Evolutionary conservation across 2,888 invertebrate species (phyloP), one percentile per base, ranked within the genome.

Genomic region (Schrankia costaestrigalis): DNA sequence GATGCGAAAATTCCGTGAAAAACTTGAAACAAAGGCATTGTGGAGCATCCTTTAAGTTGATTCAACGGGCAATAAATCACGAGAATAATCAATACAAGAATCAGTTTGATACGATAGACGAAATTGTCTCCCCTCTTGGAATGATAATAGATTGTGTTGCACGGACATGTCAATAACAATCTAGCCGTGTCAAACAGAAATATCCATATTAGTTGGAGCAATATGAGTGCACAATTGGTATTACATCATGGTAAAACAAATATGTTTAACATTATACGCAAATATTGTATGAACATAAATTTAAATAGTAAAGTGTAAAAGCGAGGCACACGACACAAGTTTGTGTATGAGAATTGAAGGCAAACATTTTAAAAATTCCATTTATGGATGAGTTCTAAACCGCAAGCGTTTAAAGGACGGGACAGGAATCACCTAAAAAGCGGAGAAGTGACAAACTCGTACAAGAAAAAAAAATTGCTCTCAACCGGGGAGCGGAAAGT

Each of bases 401-500:
- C 52, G 39, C 52, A 36, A 52, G 37, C 53, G 58, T 61, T 64
- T 56, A 67, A 12, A 61, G 61, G 55, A 34, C 58, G 39, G 46
- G 46, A 52, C 57, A 55, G 49, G 59, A 71, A 69, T 63, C 62
- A 47, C 50, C 62, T 55, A 60, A 66, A 63, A 63, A 69, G 48
- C 60, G 46, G 44, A 64, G 58, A 46, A 56, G 41, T 52, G 63
- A 69, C 68, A 74, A 74, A 71, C 61, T 60, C 41, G 41, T 55
- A 62, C 47, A 55, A 63, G 48, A 53, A 64, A 56, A 76, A 71
- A 76, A 68, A n/a, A n/a, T n/a, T 27, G 63, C 63, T 61, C 64
- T 64, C 57, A 54, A 64, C 62, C 64, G 64, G 69, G 63, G 78
- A 75, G 62, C 70, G 71, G 72, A 65, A 73, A 78, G 66, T 63